Evolutionary conservation across 1,140 invertebrate species (phyloP), one percentile per base, ranked within the genome.

Genomic region (Drosophila subobscura): DNA sequence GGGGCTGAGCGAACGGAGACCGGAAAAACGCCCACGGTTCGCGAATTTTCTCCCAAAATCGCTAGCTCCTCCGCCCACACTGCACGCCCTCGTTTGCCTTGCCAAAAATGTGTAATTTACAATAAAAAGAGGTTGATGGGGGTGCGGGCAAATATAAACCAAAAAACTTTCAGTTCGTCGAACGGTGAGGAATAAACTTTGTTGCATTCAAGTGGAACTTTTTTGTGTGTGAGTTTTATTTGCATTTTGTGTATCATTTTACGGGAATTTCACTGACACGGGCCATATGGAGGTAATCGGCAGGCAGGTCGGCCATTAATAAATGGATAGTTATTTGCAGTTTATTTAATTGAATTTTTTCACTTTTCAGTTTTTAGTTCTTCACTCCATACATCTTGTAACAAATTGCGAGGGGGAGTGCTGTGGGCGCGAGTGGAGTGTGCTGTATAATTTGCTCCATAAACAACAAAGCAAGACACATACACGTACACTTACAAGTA

Each of bases 1-100:
- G 70, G 72, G 78, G 78, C 74, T 72, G 68, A 61, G 68, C 79
- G 79, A 72, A 81, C 80, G 58, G 65, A 66, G 65, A 66, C 79
- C 80, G 80, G 80, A 85, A 85, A 25, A 70, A 85, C 80, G 80
- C 80, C 81, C 67, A 80, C 77, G 64, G 80, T 73, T 85, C 72
- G 50, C 53, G 53, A 12, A 68, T 53, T 72, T 70, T 54, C 41
- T 41, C 37, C 16, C 37, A 33, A 22, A 74, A 81, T 52, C 20
- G 50, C 33, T 14, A 56, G 22, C 59, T 47, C 23, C 25, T 44
- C 42, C 42, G 10, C 7, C 20, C 29, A 45, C n/a, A 23, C 46
- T 10, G 16, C 23, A 23, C 16, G 7, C 40, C 58, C 50, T 27
- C 42, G 47, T 77, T 65, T 58, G 20, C 25, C 53, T 46, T 29